Percentiles rank a stretch among this genome's conserved stretches.
phyloP scores from a whole-genome alignment of 2,888 invertebrate species.

The Cordilura impudica region DNA sequence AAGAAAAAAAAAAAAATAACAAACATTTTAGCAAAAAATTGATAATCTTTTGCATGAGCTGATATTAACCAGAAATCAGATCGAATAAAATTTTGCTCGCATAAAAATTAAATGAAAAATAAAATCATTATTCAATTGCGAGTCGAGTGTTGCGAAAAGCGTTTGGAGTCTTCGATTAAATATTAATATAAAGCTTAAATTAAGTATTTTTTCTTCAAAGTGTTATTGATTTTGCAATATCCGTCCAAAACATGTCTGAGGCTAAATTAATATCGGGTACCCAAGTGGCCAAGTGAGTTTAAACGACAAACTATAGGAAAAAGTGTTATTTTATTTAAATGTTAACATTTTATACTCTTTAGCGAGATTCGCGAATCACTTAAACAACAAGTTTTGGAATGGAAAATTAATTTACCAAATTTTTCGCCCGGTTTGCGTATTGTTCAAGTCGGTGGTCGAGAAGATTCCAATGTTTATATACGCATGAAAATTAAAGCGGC shows the following conservation, averaged over 20 bases:
- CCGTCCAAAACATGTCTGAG: conserved; percentile 70
- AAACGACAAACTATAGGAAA: conserved; percentile 78
- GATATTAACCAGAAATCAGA: conserved; percentile 7
- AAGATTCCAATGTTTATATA: conserved; percentile 99
- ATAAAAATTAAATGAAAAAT: not conserved
- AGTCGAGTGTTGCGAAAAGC: conserved; percentile 12
- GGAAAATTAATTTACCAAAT: conserved; percentile 80
- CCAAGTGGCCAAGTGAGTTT: conserved; percentile 83
- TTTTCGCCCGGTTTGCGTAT: conserved; percentile 91
- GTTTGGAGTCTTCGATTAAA: conserved; percentile 19
- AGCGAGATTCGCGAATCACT: conserved; percentile 87
- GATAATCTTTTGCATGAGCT: conserved; percentile 44
- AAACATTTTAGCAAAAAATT: conserved; percentile 19
- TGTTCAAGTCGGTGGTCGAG: conserved; percentile 96
- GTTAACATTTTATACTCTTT: conserved; percentile 36
- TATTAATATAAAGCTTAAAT: not conserved
- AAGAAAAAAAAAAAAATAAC: not conserved
- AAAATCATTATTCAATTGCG: conserved; percentile 40
- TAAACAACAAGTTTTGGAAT: conserved; percentile 81
- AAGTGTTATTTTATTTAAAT: conserved; percentile 17
- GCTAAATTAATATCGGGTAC: conserved; percentile 83
- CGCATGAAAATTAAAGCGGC: conserved; percentile 97
- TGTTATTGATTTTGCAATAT: conserved; percentile 37
- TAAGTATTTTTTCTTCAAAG: conserved; percentile 25
- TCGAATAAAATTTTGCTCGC: not conserved